Conservation (phyloP, 1,140 invertebrate genomes). For the Drosophila quadrilineata region DNA sequence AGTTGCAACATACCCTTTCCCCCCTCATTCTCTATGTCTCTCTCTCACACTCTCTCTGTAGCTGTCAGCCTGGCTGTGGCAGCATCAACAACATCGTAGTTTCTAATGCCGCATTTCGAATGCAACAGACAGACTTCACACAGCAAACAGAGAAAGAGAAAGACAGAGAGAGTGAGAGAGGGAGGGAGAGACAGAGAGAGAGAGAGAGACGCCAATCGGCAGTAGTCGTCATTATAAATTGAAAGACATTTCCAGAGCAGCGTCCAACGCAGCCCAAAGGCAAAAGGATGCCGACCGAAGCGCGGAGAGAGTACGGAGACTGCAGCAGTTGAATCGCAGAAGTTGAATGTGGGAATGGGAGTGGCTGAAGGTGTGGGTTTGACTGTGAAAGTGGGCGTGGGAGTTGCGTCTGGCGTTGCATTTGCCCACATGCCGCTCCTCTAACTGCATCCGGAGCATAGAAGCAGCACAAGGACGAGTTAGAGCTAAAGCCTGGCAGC, state of each 20-base stretch:
- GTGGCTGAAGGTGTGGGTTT: too few species aligned
- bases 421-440: constrained; percentile 44
- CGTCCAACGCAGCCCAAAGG: constrained; percentile 36
- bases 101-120: constrained; percentile 65
- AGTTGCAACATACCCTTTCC: constrained; percentile 2
- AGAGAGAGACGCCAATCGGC: constrained; percentile 18
- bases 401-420: constrained; percentile 37
- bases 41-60: constrained; percentile 7
- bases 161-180: constrained; percentile 14
- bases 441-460: constrained; percentile 68
- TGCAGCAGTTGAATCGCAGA: constrained; percentile 3
- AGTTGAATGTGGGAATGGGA: too few species aligned
- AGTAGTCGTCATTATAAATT: constrained; percentile 73
- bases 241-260: constrained; percentile 66
- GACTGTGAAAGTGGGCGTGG: too few species aligned
- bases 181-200: constrained; percentile 19
- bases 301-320: neutral
- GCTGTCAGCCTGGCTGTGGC: neutral
- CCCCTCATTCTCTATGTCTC: neutral
- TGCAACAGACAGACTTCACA: constrained; percentile 72
- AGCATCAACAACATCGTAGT: constrained; percentile 25
- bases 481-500: constrained; percentile 5
- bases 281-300: too few species aligned
- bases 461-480: neutral
- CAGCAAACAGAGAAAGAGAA: constrained; percentile 1